Evolutionary conservation across 1,140 invertebrate species (phyloP), one percentile per base, ranked within the genome.

Genomic region (Glomeris maerens): DNA sequence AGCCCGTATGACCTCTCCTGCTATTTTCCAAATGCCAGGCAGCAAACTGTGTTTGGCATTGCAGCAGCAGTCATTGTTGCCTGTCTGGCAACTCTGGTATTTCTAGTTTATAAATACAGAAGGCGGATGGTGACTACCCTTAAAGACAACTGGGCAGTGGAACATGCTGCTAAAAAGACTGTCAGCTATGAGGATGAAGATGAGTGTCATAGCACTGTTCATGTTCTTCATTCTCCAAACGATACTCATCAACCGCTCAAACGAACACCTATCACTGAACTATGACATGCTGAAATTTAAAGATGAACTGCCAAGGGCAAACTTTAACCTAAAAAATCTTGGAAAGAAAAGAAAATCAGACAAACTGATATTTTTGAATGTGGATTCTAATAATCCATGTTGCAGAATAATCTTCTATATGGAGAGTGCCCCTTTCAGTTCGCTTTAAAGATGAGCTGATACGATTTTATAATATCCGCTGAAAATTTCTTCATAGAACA

Each of bases 1-100:
- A 74, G 74, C 1, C 74, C 79, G 0, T 81, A 85, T 31, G 79
- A 86, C 52, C 66, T 91, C 22, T 84, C 83, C 13, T 91, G 86
- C 61, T 78, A 82, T 1, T 76, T 80, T 28, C 72, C 79, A 50
- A 79, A 84, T 58, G 76, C 78, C 0, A 68, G 77, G 27, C 81
- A 85, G 51, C 82, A 87, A 62, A 78, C 82, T 0, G 76, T 91
- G 2, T 73, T 90, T 17, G 79, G 81, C 3, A 77, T 81, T 0
- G 64, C 84, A 1, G 74, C 82, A 40, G 80, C 1, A 17, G 76
- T 74, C 1, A 75, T 77, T 5, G 73, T 84, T 0, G 79, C 78
- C 0, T 60, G 79, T 1, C 66, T 86, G 21, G 78, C 77, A 0
- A 74, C 78, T 0, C 59, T 87, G 10, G 73, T 78, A 0, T 62